Base-by-base conservation (phyloP, 2,888 invertebrate species). In the Zygaena filipendulae region DNA sequence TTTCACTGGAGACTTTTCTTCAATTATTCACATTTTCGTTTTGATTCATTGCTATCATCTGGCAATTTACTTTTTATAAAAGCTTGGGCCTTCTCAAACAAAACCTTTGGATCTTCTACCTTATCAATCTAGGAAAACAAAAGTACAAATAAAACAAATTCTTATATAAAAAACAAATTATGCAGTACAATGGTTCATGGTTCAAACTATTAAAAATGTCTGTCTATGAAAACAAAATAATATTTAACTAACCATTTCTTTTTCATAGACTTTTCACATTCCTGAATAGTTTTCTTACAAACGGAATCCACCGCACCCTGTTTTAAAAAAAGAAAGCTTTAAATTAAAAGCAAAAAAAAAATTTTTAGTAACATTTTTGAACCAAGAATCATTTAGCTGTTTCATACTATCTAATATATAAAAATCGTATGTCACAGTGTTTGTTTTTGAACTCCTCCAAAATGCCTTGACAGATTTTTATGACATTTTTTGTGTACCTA, bases 51-150 rank as follows among this genome's bases (percentile, higher is more conserved):
- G 56, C 82, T 48, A 40, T 50, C 43, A 37, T 47, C 52, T 60
- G 22, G 49, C 52, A 32, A 74, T 58, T 71, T 91, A 36, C 83
- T 82, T 40, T 92, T 89, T 11, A 89, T 62, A 57, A 82, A 87
- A 29, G 86, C 84, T 59, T 86, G 87, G 22, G 90, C 59, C 62
- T 87, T 88, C 38, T 87, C 85, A 50, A 87, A 69, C 45, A 94
- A 55, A 43, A 85, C 87, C 35, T 77, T 67, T 3, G 95, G 95
- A 44, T 94, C 90, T 67, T 94, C 93, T 3, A 95, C 90, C 58
- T 87, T 85, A 4, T 93, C 92, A 39, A 94, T 82, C 92, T 95
- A 68, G 31, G 31, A 79, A 72, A 39, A 39, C 42, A 47, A 40
- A 22, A 33, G 26, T 27, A 27, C 13, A 23, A 16, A 18, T 10